phyloP scores from a whole-genome alignment of 2,888 invertebrate genomes.

The Eutolmus rufibarbis region DNA sequence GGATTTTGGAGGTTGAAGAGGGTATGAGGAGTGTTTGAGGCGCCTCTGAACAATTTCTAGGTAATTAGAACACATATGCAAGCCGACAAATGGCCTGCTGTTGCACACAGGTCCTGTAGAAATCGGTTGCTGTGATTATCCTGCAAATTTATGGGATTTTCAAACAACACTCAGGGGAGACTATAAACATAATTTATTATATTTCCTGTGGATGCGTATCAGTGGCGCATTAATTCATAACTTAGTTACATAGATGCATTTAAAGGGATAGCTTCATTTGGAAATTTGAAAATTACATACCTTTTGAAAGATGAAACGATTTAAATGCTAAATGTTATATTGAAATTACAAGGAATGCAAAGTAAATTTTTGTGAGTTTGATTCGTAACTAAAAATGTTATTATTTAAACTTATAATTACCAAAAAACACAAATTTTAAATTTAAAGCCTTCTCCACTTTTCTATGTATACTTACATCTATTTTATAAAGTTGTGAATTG shows the following conservation, averaged over 20 bases:
- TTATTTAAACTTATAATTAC: too few relatives aligned
- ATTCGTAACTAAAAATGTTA: too few relatives aligned
- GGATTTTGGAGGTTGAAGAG: neutral
- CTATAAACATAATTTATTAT: neutral
- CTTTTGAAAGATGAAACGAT: neutral
- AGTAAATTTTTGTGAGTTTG: too few relatives aligned
- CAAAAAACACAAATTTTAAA: too few relatives aligned
- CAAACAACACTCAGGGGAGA: neutral
- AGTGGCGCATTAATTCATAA: neutral
- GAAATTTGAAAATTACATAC: neutral
- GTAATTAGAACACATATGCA: neutral
- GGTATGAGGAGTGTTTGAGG: neutral
- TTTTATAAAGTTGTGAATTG: too few relatives aligned
- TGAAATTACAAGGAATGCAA: too few relatives aligned
- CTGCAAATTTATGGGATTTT: neutral
- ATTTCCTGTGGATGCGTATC: neutral
- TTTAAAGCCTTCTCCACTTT: too few relatives aligned
- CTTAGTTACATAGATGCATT: neutral
- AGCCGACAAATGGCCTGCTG: neutral
- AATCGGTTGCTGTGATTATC: neutral
- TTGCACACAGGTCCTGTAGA: neutral
- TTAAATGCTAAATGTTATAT: too few relatives aligned
- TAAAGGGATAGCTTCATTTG: neutral
- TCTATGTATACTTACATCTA: too few relatives aligned
- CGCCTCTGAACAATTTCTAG: neutral